Evolutionary conservation across 2,888 invertebrate species (phyloP), one percentile per base, ranked within the genome.

Genomic region (Acanthopleura granulata): DNA sequence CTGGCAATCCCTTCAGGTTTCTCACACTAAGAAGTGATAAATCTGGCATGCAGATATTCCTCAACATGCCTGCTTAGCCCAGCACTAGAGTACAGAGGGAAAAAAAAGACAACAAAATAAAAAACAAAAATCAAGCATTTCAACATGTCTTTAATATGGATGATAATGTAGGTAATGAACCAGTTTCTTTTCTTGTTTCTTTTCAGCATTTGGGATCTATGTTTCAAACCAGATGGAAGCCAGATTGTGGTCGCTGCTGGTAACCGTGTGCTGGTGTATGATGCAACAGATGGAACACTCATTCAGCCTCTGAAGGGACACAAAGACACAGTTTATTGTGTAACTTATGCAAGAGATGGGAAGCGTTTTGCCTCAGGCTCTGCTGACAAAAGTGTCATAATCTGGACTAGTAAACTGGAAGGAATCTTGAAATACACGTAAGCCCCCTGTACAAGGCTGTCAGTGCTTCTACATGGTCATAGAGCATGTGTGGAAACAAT

Each of bases 311-410:
- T 99, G 0, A 97, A 97, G 92, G 99, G 97, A 0, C 99, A 99
- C 89, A 98, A 97, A 91, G 98, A 98, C 79, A 93, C 94, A 22
- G 97, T 99, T 0, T 96, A 97, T 90, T 95, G 97, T 82, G 95
- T 97, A 0, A 94, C 95, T 51, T 99, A 97, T 91, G 95, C 98
- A 0, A 94, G 93, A 85, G 98, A 98, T 93, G 98, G 99, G 0
- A 96, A 97, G 88, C 94, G 96, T 85, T 99, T 99, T 93, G 98
- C 99, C 0, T 97, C 97, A 49, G 99, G 99, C 0, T 95, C 97
- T 86, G 96, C 97, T 1, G 99, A 99, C 90, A 98, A 98, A 92
- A 95, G 95, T 89, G 98, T 99, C 71, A 99, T 99, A 79, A 96
- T 99, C 82, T 99, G 99, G 99, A 97, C 96, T 0, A 95, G 95